Base-by-base conservation (phyloP, 37 sponge, comb jelly and placozoan genomes). In the Tethya wilhelma region DNA sequence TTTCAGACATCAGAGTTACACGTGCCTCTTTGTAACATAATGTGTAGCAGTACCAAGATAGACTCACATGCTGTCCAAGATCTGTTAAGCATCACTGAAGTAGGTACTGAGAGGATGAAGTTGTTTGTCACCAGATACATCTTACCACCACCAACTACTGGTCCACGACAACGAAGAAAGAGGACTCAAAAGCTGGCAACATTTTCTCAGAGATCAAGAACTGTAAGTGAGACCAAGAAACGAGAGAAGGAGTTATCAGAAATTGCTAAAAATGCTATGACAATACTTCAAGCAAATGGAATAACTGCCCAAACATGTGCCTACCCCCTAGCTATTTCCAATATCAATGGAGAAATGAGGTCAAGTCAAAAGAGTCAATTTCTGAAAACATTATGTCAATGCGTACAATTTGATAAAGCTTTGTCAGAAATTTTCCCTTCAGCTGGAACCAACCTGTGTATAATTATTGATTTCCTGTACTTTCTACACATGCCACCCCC, bases 401-500 rank as follows among this genome's bases (percentile, higher is more conserved):
- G 53, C 14, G 14, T 49, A 14, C 53, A 49, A 14, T 49, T 49
- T 49, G 53, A 49, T 49, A 9, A 49, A 49, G 53, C 53, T 19
- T 9, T 49, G 14, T 19, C 53, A 49, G 53, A 49, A 19, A 14
- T 14, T 19, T 49, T 9, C 14, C 53, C 53, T 14, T 19, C 14
- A 14, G 14, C 53, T 49, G 14, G 14, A 19, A 14, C 9, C 9
- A 14, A 49, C 14, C 41, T 69, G 9, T 69, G 38, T 69, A 8
- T 69, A 34, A 49, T 49, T 19, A 49, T 49, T 19, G 70, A 69
- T 69, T 37, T 69, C 19, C 38, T 69, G 19, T 69, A 69, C 70
- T 34, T 20, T 34, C 6, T 69, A 37, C 70, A 69, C 40, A 69
- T 69, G 41, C 70, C 70, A 25, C 70, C 70, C n/a, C 70, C 70